Conservation (phyloP, 2,113 vertebrate genomes). For the Emydura subglobosa region DNA sequence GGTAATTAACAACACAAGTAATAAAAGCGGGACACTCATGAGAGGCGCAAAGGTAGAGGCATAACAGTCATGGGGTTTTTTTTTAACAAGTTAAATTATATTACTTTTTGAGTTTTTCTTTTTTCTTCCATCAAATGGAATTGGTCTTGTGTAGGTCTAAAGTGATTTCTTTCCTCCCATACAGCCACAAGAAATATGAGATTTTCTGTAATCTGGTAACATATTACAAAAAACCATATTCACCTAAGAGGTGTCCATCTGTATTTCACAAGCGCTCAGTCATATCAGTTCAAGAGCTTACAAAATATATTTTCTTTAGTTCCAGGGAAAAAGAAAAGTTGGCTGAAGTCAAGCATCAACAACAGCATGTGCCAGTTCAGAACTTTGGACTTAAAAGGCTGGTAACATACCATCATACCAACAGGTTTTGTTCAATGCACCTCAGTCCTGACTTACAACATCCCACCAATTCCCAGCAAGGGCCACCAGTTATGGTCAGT, state of each 20-base stretch:
- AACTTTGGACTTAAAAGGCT: too few relatives aligned
- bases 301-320: not conserved
- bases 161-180: not conserved
- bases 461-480: not conserved
- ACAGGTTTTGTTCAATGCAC: not conserved
- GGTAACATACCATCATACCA: not conserved
- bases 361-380: too few relatives aligned
- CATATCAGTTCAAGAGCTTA: not conserved
- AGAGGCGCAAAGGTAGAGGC: not conserved
- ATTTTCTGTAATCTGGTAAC: not conserved
- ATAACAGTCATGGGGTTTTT: not conserved
- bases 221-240: not conserved
- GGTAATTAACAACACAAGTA: not conserved
- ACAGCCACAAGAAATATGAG: not conserved
- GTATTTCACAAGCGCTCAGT: not conserved
- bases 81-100: not conserved
- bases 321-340: not conserved
- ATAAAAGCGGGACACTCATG: not conserved
- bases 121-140: not conserved
- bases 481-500: not conserved
- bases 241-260: not conserved
- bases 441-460: not conserved
- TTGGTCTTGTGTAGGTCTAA: not conserved
- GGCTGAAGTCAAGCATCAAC: not conserved
- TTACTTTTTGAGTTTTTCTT: not conserved